These are phyloP conservation scores for Drosophila kepulauana DNA, from an alignment of 1,140 invertebrate genomes.

Conservation along the genomic window DNA sequence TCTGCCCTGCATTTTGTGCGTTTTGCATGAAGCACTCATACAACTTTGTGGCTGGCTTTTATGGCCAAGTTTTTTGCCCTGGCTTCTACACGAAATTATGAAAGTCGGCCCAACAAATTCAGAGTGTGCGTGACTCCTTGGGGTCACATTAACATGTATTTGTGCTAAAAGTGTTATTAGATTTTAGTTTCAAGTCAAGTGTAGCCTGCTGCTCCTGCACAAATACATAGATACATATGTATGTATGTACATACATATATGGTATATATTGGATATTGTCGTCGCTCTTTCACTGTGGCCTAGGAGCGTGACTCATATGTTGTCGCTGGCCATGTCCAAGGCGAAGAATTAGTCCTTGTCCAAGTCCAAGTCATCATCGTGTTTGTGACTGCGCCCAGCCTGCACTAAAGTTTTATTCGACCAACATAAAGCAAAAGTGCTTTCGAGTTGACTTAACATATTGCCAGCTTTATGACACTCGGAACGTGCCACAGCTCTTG, in stretches of 20 bases:
- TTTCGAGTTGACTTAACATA: conserved; percentile 73
- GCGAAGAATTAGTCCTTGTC: conserved; percentile 35
- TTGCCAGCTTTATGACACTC: conserved; percentile 67
- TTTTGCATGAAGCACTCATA: conserved; percentile 45
- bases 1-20: conserved; percentile 8
- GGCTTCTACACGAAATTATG: conserved; percentile 68
- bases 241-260: not conserved
- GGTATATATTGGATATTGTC: no score
- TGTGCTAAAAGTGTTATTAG: conserved; percentile 83
- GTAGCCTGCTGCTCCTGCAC: conserved; percentile 25
- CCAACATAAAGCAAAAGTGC: conserved; percentile 80
- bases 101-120: conserved; percentile 57
- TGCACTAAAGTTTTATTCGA: conserved; percentile 80
- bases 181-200: conserved; percentile 83
- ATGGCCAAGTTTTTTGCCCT: conserved; percentile 53
- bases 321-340: conserved; percentile 24
- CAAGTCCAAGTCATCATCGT: conserved; percentile 43
- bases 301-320: conserved; percentile 47
- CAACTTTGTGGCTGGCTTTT: conserved; percentile 61
- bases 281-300: not conserved
- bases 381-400: conserved; percentile 46
- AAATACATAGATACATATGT: not conserved
- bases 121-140: conserved; percentile 71
- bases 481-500: conserved; percentile 10
- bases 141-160: conserved; percentile 82